Conservation (phyloP, 2,797 vertebrate species). For the Carapus acus region DNA sequence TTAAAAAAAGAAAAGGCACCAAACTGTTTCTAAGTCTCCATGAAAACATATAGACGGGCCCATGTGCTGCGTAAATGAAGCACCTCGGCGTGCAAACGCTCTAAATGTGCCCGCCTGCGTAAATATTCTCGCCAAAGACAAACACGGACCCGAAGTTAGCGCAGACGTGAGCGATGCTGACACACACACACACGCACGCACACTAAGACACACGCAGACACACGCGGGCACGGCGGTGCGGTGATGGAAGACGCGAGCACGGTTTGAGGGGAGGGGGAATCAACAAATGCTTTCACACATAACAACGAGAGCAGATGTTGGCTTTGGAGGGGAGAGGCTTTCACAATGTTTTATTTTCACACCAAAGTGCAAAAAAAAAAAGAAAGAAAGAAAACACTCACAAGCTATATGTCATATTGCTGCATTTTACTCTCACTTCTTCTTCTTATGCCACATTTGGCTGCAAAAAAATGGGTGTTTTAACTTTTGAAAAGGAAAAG, state of each 20-base stretch:
- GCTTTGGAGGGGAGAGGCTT: conserved; percentile 48
- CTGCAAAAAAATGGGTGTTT: conserved; percentile 27
- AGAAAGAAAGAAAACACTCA: conserved; percentile 30
- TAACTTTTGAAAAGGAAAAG: conserved; percentile 20
- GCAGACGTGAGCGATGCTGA: conserved; percentile 54
- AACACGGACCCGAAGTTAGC: conserved; percentile 48
- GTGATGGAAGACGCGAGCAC: conserved; percentile 55
- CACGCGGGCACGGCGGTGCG: conserved; percentile 15
- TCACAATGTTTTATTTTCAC: conserved; percentile 50
- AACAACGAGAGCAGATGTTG: conserved; percentile 64
- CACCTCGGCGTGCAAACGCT: conserved; percentile 29
- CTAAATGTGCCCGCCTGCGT: conserved; percentile 33
- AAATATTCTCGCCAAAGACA: conserved; percentile 50
- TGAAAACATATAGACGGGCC: conserved; percentile 32
- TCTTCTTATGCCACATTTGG: conserved; percentile 17
- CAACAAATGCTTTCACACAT: conserved; percentile 64
- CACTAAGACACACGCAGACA: too few species aligned
- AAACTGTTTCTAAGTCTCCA: conserved; percentile 43
- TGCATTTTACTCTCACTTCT: conserved; percentile 26
- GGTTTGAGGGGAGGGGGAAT: conserved; percentile 46
- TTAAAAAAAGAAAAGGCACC: conserved; percentile 28
- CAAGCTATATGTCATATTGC: conserved; percentile 45
- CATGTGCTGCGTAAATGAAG: conserved; percentile 58
- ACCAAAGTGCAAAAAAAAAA: too few species aligned
- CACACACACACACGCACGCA: too few species aligned